A percentile compares a stretch with the other conserved stretches of the same genome.
Evolutionary conservation across 2,888 invertebrate species (phyloP).

Genomic region (Dynastes grantii): DNA sequence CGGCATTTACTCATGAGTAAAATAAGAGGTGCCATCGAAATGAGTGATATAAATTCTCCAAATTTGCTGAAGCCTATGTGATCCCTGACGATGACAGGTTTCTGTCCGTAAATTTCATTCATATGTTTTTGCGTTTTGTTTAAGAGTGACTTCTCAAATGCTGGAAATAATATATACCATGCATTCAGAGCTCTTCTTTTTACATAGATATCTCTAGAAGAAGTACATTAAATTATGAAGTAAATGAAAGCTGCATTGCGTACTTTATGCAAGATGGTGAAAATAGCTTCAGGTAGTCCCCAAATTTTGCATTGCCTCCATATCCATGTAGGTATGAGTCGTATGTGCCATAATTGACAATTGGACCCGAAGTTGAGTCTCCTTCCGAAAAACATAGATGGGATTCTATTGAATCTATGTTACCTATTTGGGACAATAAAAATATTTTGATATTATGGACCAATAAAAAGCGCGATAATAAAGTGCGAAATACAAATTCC

Average conservation of each 20-base stretch:
- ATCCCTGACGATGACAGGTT: slow-evolving; percentile 86
- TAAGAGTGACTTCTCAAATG: slow-evolving; percentile 87
- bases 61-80: slow-evolving; percentile 76
- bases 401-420: slow-evolving; percentile 84
- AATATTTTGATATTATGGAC: neutral
- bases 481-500: no score
- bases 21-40: slow-evolving; percentile 77
- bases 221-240: neutral
- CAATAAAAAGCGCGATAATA: no score
- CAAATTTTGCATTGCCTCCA: slow-evolving; percentile 77
- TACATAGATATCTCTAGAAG: slow-evolving; percentile 52
- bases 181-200: slow-evolving; percentile 53
- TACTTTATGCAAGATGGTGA: slow-evolving; percentile 72
- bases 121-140: slow-evolving; percentile 85
- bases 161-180: slow-evolving; percentile 80
- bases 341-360: slow-evolving; percentile 90
- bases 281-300: slow-evolving; percentile 77
- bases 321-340: slow-evolving; percentile 88
- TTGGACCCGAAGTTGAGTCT: slow-evolving; percentile 63
- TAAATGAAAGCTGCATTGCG: neutral
- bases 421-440: slow-evolving; percentile 70
- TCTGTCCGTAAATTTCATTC: slow-evolving; percentile 77
- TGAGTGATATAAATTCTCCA: slow-evolving; percentile 70
- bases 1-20: slow-evolving; percentile 74
- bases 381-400: slow-evolving; percentile 71